Conservation (phyloP, 2,113 vertebrate species). For the Carassius carassius region DNA sequence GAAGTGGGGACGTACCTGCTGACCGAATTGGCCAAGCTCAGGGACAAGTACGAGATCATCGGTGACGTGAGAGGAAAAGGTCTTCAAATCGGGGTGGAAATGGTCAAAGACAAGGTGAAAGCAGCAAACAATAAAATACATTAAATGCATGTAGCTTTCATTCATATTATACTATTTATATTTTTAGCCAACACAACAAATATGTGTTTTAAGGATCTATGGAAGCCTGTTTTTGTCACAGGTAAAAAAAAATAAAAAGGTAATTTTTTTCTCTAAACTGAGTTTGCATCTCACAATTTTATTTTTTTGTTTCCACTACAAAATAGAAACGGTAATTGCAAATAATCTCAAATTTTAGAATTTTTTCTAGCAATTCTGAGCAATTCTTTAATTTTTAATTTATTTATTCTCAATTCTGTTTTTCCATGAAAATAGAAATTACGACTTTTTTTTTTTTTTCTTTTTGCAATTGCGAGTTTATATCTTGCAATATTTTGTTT, state of each 20-base stretch:
- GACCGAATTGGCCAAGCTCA: conserved; percentile 82
- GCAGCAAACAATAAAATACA: background rate
- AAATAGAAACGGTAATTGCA: too few species aligned
- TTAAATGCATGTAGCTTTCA: too few species aligned
- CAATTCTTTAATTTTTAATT: too few species aligned
- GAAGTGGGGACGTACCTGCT: conserved; percentile 85
- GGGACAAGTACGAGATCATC: conserved; percentile 86
- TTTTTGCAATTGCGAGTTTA: background rate
- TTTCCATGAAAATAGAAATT: background rate
- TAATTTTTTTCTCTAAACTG: too few species aligned
- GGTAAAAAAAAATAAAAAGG: background rate
- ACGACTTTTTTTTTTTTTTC: background rate
- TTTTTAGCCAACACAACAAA: background rate
- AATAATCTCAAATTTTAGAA: too few species aligned
- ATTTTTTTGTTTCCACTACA: too few species aligned
- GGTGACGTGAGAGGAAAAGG: conserved; percentile 96
- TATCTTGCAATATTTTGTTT: background rate
- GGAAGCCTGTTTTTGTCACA: background rate
- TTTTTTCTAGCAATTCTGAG: background rate
- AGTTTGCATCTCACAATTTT: too few species aligned
- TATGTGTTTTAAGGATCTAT: background rate
- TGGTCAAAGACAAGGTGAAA: conserved; percentile 92
- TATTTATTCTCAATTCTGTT: too few species aligned
- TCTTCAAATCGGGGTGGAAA: conserved; percentile 90
- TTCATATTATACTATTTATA: background rate